These are phyloP conservation scores for Colostygia pectinataria DNA, from an alignment of 2,888 invertebrate species.

Conservation along the genomic window DNA sequence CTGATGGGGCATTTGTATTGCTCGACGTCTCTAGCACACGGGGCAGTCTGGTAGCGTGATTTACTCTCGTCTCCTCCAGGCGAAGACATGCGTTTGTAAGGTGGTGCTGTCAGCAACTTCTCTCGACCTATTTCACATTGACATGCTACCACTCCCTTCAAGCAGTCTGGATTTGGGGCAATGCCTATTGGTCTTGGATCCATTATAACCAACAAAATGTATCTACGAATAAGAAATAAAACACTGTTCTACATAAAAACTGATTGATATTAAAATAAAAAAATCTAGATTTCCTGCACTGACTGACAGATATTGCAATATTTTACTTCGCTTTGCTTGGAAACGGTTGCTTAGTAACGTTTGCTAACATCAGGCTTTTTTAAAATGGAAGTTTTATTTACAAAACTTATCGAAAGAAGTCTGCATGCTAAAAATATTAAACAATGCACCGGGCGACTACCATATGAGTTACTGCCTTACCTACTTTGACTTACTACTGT, in stretches of 20 bases:
- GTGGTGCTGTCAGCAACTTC: slow-evolving; percentile 72
- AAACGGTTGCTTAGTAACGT: slow-evolving; percentile 47
- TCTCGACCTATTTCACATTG: slow-evolving; percentile 76
- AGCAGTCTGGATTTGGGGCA: slow-evolving; percentile 49
- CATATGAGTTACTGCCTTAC: too few relatives aligned
- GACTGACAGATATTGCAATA: slow-evolving; percentile 29
- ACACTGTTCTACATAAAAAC: slow-evolving; percentile 21
- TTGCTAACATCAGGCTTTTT: slow-evolving; percentile 25
- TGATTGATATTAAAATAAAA: slow-evolving; percentile 29
- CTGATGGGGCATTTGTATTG: slow-evolving; percentile 68
- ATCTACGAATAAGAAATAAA: slow-evolving; percentile 1
- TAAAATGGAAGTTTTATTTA: background rate
- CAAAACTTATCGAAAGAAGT: background rate
- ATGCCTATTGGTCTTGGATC: slow-evolving; percentile 53
- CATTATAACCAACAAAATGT: slow-evolving; percentile 36
- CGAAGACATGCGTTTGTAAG: slow-evolving; percentile 52
- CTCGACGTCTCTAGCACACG: slow-evolving; percentile 61
- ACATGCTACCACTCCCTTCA: slow-evolving; percentile 57
- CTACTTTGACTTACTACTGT: too few relatives aligned
- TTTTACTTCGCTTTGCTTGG: slow-evolving; percentile 43
- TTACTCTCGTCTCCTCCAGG: slow-evolving; percentile 50
- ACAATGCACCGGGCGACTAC: too few relatives aligned
- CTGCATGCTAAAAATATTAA: too few relatives aligned
- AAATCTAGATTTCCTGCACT: slow-evolving; percentile 25
- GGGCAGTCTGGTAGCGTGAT: slow-evolving; percentile 63